These are phyloP conservation scores for Antitype chi DNA, from an alignment of 2,888 invertebrate species.

Conservation along the genomic window DNA sequence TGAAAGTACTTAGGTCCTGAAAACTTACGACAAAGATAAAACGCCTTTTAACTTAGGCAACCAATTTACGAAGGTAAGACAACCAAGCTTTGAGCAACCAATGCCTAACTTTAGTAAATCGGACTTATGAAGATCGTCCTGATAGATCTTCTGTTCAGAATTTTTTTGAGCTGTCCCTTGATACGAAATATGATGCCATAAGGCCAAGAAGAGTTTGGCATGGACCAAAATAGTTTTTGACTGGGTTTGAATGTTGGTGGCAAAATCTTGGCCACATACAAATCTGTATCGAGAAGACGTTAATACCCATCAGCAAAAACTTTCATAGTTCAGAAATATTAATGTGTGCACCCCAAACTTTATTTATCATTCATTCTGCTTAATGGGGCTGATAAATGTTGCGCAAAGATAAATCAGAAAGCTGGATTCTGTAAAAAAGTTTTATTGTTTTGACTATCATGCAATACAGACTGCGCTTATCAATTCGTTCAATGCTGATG, in stretches of 20 bases:
- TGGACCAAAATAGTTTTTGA: background rate
- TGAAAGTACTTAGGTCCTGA: background rate
- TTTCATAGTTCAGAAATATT: background rate
- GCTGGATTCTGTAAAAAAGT: conserved; percentile 14
- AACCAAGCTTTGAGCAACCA: background rate
- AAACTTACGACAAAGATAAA: background rate
- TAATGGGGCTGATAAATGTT: conserved; percentile 42
- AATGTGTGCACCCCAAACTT: background rate
- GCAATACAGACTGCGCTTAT: background rate
- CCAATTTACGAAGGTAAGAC: background rate
- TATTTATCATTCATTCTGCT: conserved; percentile 26
- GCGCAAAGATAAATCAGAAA: conserved; percentile 31
- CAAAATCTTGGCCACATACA: background rate
- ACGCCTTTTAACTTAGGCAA: background rate
- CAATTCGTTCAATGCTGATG: conserved; percentile 1
- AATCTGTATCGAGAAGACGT: background rate
- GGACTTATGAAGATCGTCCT: background rate
- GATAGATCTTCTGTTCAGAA: too few species aligned
- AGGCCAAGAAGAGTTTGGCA: background rate
- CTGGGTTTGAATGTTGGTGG: background rate
- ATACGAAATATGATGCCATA: background rate
- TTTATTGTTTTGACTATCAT: background rate
- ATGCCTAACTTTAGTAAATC: background rate
- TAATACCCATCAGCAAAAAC: background rate
- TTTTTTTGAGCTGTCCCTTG: too few species aligned